phyloP scores from a whole-genome alignment of 2,888 invertebrate genomes.

The Achlya flavicornis region DNA sequence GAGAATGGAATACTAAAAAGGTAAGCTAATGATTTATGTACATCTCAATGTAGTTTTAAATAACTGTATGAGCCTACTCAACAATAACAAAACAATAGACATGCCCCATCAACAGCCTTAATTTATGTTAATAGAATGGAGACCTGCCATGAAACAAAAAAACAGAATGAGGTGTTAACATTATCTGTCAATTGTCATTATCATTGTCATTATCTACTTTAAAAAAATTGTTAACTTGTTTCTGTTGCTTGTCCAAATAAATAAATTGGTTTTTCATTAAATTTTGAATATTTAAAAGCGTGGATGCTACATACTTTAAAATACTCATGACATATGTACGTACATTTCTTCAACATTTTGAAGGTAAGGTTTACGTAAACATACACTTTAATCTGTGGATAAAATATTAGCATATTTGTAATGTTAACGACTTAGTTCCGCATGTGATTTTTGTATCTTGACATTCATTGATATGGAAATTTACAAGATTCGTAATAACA shows the following conservation, averaged over 20 bases:
- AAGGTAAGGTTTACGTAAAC: background rate
- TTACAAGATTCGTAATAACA: no score
- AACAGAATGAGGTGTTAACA: slow-evolving; percentile 1
- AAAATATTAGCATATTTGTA: no score
- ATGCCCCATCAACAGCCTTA: background rate
- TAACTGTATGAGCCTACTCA: background rate
- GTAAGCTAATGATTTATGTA: no score
- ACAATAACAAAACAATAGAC: background rate
- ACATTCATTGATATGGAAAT: no score
- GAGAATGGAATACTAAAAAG: no score
- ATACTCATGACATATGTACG: background rate
- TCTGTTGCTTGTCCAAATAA: no score
- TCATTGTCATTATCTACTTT: no score
- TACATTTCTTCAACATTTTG: background rate
- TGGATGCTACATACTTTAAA: background rate
- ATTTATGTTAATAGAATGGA: background rate
- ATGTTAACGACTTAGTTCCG: no score
- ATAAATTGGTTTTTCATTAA: background rate
- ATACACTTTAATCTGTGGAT: no score
- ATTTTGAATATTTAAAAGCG: background rate
- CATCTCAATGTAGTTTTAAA: background rate
- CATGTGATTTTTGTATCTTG: no score
- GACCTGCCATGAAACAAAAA: background rate
- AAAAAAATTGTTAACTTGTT: no score
- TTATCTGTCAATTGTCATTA: no score